Conservation (phyloP, 2,113 vertebrate species). For the Embiotoca jacksoni region DNA sequence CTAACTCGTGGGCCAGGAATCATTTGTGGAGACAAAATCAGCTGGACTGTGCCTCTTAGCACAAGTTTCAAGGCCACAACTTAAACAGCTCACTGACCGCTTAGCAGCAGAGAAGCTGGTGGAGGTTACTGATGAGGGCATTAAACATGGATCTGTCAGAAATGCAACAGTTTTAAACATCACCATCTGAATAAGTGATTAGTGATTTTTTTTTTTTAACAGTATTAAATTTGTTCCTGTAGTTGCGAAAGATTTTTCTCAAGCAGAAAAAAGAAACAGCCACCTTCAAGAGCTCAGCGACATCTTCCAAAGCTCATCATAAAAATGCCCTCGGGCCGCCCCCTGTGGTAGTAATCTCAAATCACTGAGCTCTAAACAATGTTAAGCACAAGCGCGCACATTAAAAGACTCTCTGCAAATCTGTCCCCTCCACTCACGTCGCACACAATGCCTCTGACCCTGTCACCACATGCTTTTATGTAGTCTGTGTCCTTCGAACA, state of each 20-base stretch:
- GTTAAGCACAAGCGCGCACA: constrained; percentile 77
- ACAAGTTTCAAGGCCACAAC: constrained; percentile 63
- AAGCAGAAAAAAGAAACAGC: constrained; percentile 42
- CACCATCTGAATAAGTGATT: neutral
- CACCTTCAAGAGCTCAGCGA: constrained; percentile 55
- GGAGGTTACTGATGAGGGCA: constrained; percentile 27
- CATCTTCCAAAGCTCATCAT: constrained; percentile 79
- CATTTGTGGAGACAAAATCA: constrained; percentile 58
- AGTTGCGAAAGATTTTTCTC: constrained; percentile 6
- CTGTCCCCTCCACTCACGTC: constrained; percentile 72
- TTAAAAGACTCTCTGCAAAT: constrained; percentile 77
- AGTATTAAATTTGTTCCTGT: constrained; percentile 15
- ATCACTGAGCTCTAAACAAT: constrained; percentile 86
- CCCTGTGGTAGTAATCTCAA: constrained; percentile 78
- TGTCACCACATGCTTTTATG: constrained; percentile 79
- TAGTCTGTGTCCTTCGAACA: constrained; percentile 80
- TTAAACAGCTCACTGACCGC: constrained; percentile 32
- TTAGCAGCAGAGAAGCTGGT: neutral
- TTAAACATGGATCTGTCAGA: constrained; percentile 12
- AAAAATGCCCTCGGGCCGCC: constrained; percentile 76
- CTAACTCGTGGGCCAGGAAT: constrained; percentile 76
- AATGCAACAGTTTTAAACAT: constrained; percentile 27
- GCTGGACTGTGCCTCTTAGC: neutral
- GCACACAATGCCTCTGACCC: constrained; percentile 67
- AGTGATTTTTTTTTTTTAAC: neutral